Percentiles rank a stretch among this genome's conserved stretches.
Conservation (phyloP, 2,797 vertebrate genomes). For the Coranthus polyacanthus region DNA sequence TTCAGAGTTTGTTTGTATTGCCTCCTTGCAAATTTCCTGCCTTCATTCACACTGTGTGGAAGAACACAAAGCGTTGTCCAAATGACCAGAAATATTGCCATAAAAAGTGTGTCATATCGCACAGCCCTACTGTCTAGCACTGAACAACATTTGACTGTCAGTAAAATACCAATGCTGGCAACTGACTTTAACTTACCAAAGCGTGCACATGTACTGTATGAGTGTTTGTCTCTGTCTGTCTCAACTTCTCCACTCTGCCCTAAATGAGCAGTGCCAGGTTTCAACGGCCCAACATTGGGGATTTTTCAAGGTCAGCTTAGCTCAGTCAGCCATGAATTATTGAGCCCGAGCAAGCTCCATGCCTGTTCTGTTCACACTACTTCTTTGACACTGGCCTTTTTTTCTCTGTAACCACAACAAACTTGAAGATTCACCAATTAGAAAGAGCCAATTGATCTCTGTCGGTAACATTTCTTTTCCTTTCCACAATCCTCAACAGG, state of each 20-base stretch:
- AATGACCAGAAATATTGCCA: no score
- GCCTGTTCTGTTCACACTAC: conserved; percentile 43
- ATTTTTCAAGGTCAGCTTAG: conserved; percentile 77
- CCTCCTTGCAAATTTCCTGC: no score
- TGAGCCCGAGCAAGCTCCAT: conserved; percentile 69
- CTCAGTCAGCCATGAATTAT: conserved; percentile 82
- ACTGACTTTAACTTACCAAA: neutral
- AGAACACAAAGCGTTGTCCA: no score
- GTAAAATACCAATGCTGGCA: neutral
- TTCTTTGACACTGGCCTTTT: conserved; percentile 34
- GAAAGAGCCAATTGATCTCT: neutral
- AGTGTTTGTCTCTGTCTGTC: conserved; percentile 25
- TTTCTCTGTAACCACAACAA: conserved; percentile 11
- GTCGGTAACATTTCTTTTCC: neutral
- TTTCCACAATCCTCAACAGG: neutral
- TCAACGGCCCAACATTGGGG: conserved; percentile 60
- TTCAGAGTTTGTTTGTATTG: no score
- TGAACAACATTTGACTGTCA: no score
- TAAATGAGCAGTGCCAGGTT: conserved; percentile 72
- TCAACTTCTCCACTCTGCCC: conserved; percentile 54
- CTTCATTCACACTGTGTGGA: no score
- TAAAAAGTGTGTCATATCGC: no score
- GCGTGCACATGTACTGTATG: neutral
- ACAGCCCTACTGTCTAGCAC: no score
- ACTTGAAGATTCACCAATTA: conserved; percentile 9